Base-by-base conservation (phyloP, 2,113 vertebrate species). In the Aphelocoma coerulescens region DNA sequence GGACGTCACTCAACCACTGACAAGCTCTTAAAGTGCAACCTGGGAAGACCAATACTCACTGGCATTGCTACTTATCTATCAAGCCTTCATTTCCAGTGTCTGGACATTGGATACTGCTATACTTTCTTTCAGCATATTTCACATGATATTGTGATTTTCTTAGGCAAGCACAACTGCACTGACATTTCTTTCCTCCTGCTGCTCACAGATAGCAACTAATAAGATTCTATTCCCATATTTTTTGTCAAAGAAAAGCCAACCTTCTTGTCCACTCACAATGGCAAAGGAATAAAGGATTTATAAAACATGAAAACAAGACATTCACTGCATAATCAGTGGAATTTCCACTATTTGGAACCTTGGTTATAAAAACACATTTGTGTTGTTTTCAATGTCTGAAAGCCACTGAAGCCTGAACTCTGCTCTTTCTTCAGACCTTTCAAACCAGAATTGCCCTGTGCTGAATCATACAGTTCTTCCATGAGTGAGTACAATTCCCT, bases 301-400 rank as follows among this genome's bases (percentile, higher is more conserved):
- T 41, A 74, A 83, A 81, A 93, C 55, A 84, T 57, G 75, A 81
- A 91, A 93, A 90, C 52, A 86, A 93, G 88, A 74, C 46, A 54
- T 80, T 23, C 72, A 65, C 35, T 54, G 43, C 30, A 65, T 59
- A 92, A 93, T 85, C 83, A 96, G 43, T 75, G 54, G 58, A 94
- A 94, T 67, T 89, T 68, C 11, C 35, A 54, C 30, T 33, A 51
- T 77, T 77, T 91, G 90, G 59, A 85, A 54, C 65, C 19, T 88
- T 43, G 30, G 37, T n/a, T 65, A 69, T 62, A 65, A 91, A 93
- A 92, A 39, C 27, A 49, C 59, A 69, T 86, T 89, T 90, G 61
- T 59, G 59, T 33, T 84, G 6, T 80, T 95, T 91, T 67, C 67
- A 77, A 20, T 19, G 48, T 39, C 67, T 84, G 81, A 75, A 95